Conservation (phyloP, 2,797 vertebrate genomes). For the Benthosema pterotum region DNA sequence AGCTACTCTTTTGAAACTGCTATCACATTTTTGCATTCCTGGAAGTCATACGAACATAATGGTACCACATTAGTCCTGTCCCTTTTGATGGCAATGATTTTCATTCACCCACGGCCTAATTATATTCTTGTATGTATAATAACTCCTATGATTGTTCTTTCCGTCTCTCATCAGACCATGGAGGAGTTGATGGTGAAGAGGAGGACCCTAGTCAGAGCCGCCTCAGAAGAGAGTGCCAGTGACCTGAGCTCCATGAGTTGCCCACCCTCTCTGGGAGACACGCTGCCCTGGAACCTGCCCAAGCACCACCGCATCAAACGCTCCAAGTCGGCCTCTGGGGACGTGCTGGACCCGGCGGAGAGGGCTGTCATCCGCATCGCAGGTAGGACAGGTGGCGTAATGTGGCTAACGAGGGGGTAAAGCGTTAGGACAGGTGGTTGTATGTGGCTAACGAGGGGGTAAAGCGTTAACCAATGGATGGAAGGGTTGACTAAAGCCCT, state of each 20-base stretch:
- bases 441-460: too few relatives aligned
- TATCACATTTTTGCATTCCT: too few relatives aligned
- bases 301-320: slow-evolving; percentile 90
- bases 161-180: slow-evolving; percentile 67
- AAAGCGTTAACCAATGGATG: background rate
- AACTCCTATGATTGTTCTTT: background rate
- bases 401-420: background rate
- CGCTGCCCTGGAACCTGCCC: slow-evolving; percentile 92
- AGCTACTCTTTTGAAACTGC: too few relatives aligned
- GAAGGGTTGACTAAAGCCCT: background rate
- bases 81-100: too few relatives aligned
- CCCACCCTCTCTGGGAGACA: slow-evolving; percentile 85
- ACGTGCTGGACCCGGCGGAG: slow-evolving; percentile 90
- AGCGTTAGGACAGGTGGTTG: background rate
- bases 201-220: slow-evolving; percentile 77
- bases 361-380: slow-evolving; percentile 92
- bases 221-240: slow-evolving; percentile 74
- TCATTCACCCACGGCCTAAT: too few relatives aligned
- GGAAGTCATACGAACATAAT: too few relatives aligned
- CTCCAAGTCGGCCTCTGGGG: slow-evolving; percentile 83
- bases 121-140: too few relatives aligned
- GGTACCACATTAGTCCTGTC: too few relatives aligned
- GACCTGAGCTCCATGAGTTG: slow-evolving; percentile 54
- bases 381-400: slow-evolving; percentile 72
- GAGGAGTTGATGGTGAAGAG: slow-evolving; percentile 72